Evolutionary conservation across 2,797 vertebrate species (phyloP), one percentile per base, ranked within the genome.

Genomic region (Sparus aurata): DNA sequence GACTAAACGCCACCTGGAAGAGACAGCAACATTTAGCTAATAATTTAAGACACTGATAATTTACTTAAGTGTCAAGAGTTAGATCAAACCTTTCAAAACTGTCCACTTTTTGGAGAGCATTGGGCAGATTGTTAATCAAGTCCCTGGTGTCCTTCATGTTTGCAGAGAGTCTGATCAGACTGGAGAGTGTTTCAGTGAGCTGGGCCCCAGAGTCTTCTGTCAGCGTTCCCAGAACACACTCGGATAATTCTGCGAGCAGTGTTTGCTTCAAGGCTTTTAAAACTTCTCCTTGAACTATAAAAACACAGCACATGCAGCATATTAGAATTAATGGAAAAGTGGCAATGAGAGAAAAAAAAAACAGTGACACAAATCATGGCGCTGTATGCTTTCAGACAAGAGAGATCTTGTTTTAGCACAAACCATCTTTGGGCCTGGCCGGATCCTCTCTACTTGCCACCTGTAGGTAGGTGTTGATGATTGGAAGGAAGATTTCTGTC

Each of bases 1-100:
- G 4, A 96, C 96, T 64, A 99, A 84, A 1, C 85, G 66, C 98
- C 98, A 99, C 11, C 98, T 99, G 79, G 49, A 70, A 66, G 57
- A 67, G 23, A 68, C 83, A 74, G 62, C 7, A 58, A 55, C 0
- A 57, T 16, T 67, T 17, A 84, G 18, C 30, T 5, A n/a, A 50
- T 20, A 54, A 8, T 2, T 25, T 20, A 4, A 16, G 13, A 73
- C 11, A 55, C 30, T 5, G 3, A 53, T 43, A 0, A 58, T 64
- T 52, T 22, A 45, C 1, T 23, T 25, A 47, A 30, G 10, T 16
- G 9, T n/a, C 6, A 4, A 20, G 25, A 50, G 30, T 69, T 18
- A 11, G 43, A 41, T 2, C 25, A 63, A 91, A 99, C 98, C 96
- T 97, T 85, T 94, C 90, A 3, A 89, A 88, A 72, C 75, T 80